Conservation (phyloP, 1,140 invertebrate species). For the Drosophila lacertosa region DNA sequence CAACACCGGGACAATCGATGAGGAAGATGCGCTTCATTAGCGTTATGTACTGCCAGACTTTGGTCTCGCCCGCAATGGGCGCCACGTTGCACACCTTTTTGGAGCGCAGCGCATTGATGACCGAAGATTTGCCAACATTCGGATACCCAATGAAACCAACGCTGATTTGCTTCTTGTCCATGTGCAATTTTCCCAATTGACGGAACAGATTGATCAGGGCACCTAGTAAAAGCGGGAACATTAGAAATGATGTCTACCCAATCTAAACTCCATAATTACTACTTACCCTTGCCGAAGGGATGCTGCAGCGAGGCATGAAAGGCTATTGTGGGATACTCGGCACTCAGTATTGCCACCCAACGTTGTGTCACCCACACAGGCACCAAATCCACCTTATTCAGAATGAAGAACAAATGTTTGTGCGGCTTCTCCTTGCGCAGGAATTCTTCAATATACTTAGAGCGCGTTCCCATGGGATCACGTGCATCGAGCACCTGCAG, state of each 20-base stretch:
- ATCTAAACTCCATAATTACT: neutral
- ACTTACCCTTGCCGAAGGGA: slow-evolving; percentile 96
- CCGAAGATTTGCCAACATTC: slow-evolving; percentile 99
- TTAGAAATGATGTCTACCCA: neutral
- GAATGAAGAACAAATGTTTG: slow-evolving; percentile 97
- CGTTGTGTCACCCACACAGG: slow-evolving; percentile 98
- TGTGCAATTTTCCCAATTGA: slow-evolving; percentile 98
- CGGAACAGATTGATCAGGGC: slow-evolving; percentile 97
- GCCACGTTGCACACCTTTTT: slow-evolving; percentile 99
- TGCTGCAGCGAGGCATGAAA: slow-evolving; percentile 99
- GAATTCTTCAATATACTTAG: slow-evolving; percentile 95
- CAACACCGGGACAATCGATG: slow-evolving; percentile 99
- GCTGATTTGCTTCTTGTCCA: slow-evolving; percentile 99
- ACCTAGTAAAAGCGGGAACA: slow-evolving; percentile 78
- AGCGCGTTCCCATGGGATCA: slow-evolving; percentile 97
- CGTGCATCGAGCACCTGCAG: slow-evolving; percentile 97
- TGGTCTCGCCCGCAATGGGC: slow-evolving; percentile 99
- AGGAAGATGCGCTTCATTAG: slow-evolving; percentile 98
- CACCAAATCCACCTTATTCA: slow-evolving; percentile 98
- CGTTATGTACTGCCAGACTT: slow-evolving; percentile 99
- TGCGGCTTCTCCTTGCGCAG: slow-evolving; percentile 95
- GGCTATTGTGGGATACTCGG: slow-evolving; percentile 98
- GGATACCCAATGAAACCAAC: slow-evolving; percentile 99
- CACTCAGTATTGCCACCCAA: slow-evolving; percentile 96
- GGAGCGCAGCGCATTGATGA: slow-evolving; percentile 97